These are phyloP conservation scores for Lonchura striata DNA, from an alignment of 2,113 vertebrate genomes.

Conservation along the genomic window DNA sequence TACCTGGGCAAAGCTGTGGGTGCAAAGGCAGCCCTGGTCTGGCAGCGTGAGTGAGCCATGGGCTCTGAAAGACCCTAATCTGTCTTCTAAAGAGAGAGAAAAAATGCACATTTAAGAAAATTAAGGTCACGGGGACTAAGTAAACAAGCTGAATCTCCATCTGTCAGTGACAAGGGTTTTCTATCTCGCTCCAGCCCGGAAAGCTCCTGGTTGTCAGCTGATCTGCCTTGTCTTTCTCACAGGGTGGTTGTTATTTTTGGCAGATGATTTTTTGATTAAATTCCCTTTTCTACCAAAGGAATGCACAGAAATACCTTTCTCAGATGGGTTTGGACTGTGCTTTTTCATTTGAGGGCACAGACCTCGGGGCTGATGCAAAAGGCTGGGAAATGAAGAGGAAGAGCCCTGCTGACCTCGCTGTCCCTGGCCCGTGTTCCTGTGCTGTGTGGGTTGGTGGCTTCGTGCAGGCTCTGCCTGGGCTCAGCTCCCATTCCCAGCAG, in stretches of 20 bases:
- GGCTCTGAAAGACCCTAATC: slow-evolving; percentile 1
- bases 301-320: neutral
- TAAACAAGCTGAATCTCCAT: slow-evolving; percentile 36
- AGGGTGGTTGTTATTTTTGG: neutral
- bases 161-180: neutral
- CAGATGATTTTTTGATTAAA: slow-evolving; percentile 15
- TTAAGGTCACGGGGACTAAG: slow-evolving; percentile 32
- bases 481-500: rapidly evolving
- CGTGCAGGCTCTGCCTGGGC: neutral
- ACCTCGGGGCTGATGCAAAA: neutral
- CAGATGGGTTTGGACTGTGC: neutral
- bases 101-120: slow-evolving; percentile 49
- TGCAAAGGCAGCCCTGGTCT: neutral
- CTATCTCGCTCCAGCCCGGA: neutral
- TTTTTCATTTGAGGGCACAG: neutral
- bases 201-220: slow-evolving; percentile 47
- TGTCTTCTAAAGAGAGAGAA: neutral
- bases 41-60: neutral
- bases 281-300: neutral
- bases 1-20: neutral
- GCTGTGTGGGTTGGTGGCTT: neutral
- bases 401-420: neutral
- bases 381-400: rapidly evolving
- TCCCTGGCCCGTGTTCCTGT: rapidly evolving
- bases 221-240: neutral